Percentiles rank a stretch among this genome's conserved stretches.
phyloP scores from a whole-genome alignment of 2,797 vertebrate genomes.

The Sylvilagus floridanus region DNA sequence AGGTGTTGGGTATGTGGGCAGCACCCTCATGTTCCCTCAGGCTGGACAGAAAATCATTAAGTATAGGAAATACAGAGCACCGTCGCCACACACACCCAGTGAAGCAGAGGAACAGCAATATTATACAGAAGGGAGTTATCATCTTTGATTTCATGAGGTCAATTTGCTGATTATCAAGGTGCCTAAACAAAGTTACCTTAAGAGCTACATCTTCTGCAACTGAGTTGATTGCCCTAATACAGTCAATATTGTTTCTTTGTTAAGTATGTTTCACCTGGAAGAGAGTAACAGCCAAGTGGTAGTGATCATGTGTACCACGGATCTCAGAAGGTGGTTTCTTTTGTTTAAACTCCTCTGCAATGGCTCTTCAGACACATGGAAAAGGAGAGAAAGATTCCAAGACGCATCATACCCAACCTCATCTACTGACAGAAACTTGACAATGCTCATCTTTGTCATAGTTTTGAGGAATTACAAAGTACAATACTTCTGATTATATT shows the following conservation, averaged over 20 bases:
- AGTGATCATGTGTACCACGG: conserved; percentile 33
- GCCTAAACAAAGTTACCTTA: conserved; percentile 57
- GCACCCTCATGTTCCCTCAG: conserved; percentile 31
- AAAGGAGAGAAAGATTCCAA: background rate
- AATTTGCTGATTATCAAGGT: conserved; percentile 40
- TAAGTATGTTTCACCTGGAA: conserved; percentile 44
- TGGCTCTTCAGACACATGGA: conserved; percentile 48
- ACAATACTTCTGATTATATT: background rate
- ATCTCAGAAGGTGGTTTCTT: conserved; percentile 69
- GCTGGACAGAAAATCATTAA: conserved; percentile 76
- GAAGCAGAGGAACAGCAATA: background rate
- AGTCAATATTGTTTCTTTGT: conserved; percentile 37
- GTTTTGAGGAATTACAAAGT: background rate
- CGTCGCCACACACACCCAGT: background rate
- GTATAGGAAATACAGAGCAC: conserved; percentile 56
- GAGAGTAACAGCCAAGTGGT: conserved; percentile 46
- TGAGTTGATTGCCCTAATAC: conserved; percentile 49
- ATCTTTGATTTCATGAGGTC: conserved; percentile 52
- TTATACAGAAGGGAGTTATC: conserved; percentile 27
- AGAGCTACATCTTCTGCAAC: conserved; percentile 52
- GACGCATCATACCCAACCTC: conserved; percentile 30
- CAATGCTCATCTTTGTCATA: background rate
- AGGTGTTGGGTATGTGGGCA: conserved; percentile 59
- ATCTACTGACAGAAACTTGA: conserved; percentile 21
- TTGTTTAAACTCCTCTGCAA: conserved; percentile 65